Base-by-base conservation (phyloP, 2,888 invertebrate genomes). In the Pemphredon lugubris region DNA sequence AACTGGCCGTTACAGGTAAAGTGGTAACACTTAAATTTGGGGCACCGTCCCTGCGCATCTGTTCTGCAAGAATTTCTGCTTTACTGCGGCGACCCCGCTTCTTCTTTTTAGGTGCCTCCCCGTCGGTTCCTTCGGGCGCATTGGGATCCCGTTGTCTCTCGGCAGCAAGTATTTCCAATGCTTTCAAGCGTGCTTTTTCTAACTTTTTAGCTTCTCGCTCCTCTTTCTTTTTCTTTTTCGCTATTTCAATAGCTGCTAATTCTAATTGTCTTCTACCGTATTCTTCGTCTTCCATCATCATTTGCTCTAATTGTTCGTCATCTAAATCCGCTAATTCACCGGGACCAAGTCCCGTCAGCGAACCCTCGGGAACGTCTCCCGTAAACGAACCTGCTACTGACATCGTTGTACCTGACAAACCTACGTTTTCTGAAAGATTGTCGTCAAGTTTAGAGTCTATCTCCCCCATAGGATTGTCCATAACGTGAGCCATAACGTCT, bases 281-380 rank as follows among this genome's bases (percentile, higher is more conserved):
- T 70, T 93, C 93, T 81, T 93, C 93, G 48, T 92, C 92, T 75
- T 93, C 93, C 88, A 93, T 92, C 92, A 93, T 92, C 82, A 92
- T 92, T 54, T 88, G 88, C 37, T 88, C 88, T 18, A 89, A 68
- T 32, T 89, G 88, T 26, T 89, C 89, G 2, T 89, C 89, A 44
- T 89, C 89, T 6, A 89, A 72, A 0, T 88, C 89, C 9, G 85
- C 88, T 7, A 89, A 75, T 34, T 88, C 89, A 0, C 84, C 84
- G 1, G 89, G 76, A 0, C 86, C 88, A 0, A 89, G 77, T 18
- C 88, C 87, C 0, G 87, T 83, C 9, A 89, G 65, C 0, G 88
- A 84, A 34, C 86, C 86, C 60, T 79, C 81, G 4, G 80, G 80
- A 21, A 82, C 79, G 11, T 82, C 80, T 6, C 81, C 81, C 0